phyloP scores from a whole-genome alignment of 2,888 invertebrate species.

The Latheticus oryzae region DNA sequence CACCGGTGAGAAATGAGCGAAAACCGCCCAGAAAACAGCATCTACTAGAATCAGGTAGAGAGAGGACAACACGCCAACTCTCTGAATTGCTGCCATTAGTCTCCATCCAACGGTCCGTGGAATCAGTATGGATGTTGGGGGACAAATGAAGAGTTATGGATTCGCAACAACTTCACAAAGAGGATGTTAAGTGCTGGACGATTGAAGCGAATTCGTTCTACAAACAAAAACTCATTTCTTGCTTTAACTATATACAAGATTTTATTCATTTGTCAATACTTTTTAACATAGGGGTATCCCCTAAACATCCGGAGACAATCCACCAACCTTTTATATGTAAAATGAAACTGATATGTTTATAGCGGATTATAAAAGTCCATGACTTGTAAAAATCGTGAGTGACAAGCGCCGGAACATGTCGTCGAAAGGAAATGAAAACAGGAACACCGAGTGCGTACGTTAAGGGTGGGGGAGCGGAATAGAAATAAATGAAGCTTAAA shows the following conservation, averaged over 20 bases:
- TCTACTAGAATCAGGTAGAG: conserved; percentile 51
- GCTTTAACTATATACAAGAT: too few relatives aligned
- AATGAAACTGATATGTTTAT: conserved; percentile 65
- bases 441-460: conserved; percentile 62
- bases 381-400: conserved; percentile 67
- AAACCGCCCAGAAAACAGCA: conserved; percentile 54
- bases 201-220: too few relatives aligned
- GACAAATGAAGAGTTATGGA: conserved; percentile 65
- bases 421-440: conserved; percentile 65
- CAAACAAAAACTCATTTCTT: too few relatives aligned
- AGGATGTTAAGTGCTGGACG: conserved; percentile 56
- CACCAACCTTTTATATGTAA: conserved; percentile 64
- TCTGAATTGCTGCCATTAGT: conserved; percentile 64
- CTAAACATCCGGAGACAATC: conserved; percentile 61
- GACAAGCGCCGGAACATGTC: conserved; percentile 64
- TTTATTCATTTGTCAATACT: too few relatives aligned
- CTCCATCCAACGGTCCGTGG: conserved; percentile 60
- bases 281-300: conserved; percentile 16
- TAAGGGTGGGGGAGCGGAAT: conserved; percentile 44
- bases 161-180: conserved; percentile 59
- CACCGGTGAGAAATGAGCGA: conserved; percentile 63
- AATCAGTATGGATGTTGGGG: conserved; percentile 57
- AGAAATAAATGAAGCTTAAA: conserved; percentile 66
- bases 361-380: conserved; percentile 66
- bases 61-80: conserved; percentile 57